Evolutionary conservation across 2,797 vertebrate genomes (phyloP), one percentile per base, ranked within the genome.

Genomic region (Mormyrus hasselquistii): DNA sequence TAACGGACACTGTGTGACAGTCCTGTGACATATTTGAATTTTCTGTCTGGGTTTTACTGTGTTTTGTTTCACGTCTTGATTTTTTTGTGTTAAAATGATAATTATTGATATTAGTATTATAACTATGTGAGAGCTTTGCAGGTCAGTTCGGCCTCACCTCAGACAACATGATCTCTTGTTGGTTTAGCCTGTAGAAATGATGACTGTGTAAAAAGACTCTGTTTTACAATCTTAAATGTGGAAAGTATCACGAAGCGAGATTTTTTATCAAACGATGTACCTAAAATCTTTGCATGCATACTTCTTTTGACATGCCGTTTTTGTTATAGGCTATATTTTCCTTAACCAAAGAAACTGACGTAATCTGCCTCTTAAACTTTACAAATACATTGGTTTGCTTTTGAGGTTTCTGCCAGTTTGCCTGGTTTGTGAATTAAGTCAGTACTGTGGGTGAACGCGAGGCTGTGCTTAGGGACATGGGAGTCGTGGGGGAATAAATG

Each of bases 281-380:
- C 25, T 86, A 29, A 88, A 84, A 57, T 29, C 76, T 89, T 5
- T 87, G 76, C 69, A 76, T 86, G 34, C 52, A 50, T 87, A 89
- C 69, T 59, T 90, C 38, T 25, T 90, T 87, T 22, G n/a, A 34
- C 49, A 22, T 86, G 88, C 29, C 44, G 38, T 90, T 88, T 19
- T 79, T n/a, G 44, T 14, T 86, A 57, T 25, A 38, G 65, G 65
- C 12, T 38, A 50, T 85, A 69, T 88, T 49, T 82, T 88, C 91
- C 91, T 94, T 92, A 93, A 95, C 95, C 95, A 95, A 96, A 96
- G 95, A 96, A 91, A 59, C 90, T 25, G 87, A 92, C 49, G 88
- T 91, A 88, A 82, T 91, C 89, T 90, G 88, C 90, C 86, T 89
- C 76, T 41, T 87, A 88, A 79, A 57, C 83, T 89, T 8, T 34